Percentiles rank a stretch among this genome's conserved stretches.
Evolutionary conservation across 2,113 vertebrate genomes (phyloP).

Genomic region (Eleginops maclovinus): DNA sequence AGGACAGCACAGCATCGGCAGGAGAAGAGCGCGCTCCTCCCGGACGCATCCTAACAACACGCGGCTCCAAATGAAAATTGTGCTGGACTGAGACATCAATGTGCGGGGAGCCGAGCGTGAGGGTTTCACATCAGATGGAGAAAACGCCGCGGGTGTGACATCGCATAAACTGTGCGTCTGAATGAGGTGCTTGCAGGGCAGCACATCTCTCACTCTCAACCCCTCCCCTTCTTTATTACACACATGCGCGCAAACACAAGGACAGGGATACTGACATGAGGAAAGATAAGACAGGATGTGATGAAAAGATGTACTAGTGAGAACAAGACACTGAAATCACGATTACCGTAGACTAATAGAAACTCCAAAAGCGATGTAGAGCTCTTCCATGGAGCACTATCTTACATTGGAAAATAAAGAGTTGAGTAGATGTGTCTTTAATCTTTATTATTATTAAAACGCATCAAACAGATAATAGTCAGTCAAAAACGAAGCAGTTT

Average conservation of each 20-base stretch:
- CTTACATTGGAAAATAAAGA: background rate
- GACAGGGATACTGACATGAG: background rate
- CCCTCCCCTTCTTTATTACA: constrained; percentile 42
- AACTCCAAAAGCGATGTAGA: background rate
- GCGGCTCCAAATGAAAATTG: constrained; percentile 12
- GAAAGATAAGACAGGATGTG: constrained; percentile 9
- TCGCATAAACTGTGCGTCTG: constrained; percentile 18
- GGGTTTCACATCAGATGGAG: constrained; percentile 17
- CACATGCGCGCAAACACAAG: no score
- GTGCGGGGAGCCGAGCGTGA: background rate
- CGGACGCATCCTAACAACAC: constrained; percentile 71
- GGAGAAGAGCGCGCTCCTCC: constrained; percentile 48
- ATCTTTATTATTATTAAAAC: background rate
- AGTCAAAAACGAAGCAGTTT: background rate
- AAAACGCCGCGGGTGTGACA: constrained; percentile 15
- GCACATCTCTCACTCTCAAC: constrained; percentile 26
- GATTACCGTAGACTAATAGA: background rate
- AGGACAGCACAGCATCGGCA: constrained; percentile 37
- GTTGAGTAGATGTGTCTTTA: no score
- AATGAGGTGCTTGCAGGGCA: constrained; percentile 39
- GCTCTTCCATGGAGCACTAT: background rate
- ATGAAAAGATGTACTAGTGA: constrained; percentile 24
- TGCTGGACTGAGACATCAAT: constrained; percentile 43
- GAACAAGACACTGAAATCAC: background rate
- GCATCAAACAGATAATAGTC: no score